Evolutionary conservation across 2,113 vertebrate genomes (phyloP).

Genomic region (Melanerpes formicivorus): DNA sequence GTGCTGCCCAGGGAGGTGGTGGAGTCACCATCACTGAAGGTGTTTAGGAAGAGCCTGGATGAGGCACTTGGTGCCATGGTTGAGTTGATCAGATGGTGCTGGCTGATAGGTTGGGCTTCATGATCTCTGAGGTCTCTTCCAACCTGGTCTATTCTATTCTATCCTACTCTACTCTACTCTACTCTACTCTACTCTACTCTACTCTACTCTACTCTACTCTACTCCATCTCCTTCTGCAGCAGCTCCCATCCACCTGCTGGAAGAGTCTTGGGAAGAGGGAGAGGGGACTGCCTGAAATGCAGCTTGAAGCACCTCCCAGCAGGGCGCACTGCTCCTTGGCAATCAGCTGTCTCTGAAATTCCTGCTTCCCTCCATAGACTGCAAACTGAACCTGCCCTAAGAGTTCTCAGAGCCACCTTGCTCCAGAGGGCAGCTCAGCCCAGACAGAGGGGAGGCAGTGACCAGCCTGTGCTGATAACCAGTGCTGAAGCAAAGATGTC

Average conservation of each 20-base stretch:
- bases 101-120: too few relatives aligned
- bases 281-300: neutral
- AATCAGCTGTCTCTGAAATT: neutral
- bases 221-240: neutral
- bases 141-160: too few relatives aligned
- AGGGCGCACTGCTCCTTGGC: neutral
- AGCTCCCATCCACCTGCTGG: neutral
- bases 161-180: too few relatives aligned
- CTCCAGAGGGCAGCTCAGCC: neutral
- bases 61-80: too few relatives aligned
- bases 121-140: too few relatives aligned
- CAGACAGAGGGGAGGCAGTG: neutral
- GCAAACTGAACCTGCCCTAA: neutral
- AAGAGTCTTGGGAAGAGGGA: accelerated
- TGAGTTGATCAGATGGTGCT: too few relatives aligned
- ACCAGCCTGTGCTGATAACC: neutral
- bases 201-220: too few relatives aligned
- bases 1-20: too few relatives aligned
- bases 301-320: neutral
- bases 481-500: neutral
- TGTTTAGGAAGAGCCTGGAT: too few relatives aligned
- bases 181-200: too few relatives aligned
- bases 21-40: too few relatives aligned
- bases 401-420: neutral
- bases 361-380: neutral